Evolutionary conservation across 2,113 vertebrate genomes (phyloP), one percentile per base, ranked within the genome.

Genomic region (Amia ocellicauda): DNA sequence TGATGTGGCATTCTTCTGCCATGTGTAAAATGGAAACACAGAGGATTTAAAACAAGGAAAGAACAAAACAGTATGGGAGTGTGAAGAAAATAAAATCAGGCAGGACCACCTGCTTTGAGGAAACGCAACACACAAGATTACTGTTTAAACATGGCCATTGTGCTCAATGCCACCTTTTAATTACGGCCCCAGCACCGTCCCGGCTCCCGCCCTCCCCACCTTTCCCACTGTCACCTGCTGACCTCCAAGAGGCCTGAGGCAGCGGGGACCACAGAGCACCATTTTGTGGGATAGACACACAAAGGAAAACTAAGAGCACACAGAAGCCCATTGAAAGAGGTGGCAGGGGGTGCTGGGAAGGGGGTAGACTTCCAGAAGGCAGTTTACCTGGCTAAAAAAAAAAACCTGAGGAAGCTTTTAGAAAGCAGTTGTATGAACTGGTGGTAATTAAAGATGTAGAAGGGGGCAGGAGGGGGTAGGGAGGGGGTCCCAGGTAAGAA

Each of bases 91-190:
- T 75, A 73, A 49, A 86, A 85, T 54, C 68, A 51, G 61, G 73
- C 68, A 56, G 58, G 77, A 74, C 79, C 82, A 85, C 82, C 83
- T 84, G 85, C 80, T 79, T 72, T 73, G 80, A 73, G 64, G 74
- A 85, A 74, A 62, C 62, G 75, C 88, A 84, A 84, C 78, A 83
- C 75, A 72, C 57, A 67, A 19, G 68, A 78, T 80, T 81, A 70
- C 73, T 76, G 80, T 77, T 85, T 77, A 74, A 69, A 80, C 73
- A 57, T 47, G 43, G 8, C 60, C 42, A 56, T 68, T 62, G 60
- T 68, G 54, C 51, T 36, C 17, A n/a, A 43, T 57, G 27, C 58
- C 52, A 31, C 59, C 11, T 62, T 17, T 45, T 69, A 69, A 69
- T 63, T 55, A 63, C 13, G 27, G 52, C 28, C 55, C 60, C 22